Base-by-base conservation (phyloP, 2,797 vertebrate species). In the Valencia hispanica region DNA sequence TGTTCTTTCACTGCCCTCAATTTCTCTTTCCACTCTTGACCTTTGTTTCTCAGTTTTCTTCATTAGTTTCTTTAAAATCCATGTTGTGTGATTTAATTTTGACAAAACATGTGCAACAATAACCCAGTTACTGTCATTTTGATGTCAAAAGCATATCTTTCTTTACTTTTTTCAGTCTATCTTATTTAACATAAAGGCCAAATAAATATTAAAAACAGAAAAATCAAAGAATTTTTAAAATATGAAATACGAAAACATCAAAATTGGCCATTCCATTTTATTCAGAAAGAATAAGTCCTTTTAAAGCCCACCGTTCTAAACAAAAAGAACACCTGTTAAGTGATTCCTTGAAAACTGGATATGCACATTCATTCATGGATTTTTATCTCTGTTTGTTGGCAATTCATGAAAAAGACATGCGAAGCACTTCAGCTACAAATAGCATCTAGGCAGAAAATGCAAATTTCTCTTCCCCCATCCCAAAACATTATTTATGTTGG, bases 1-100 rank as follows among this genome's bases (percentile, higher is more conserved):
- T 87, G 83, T 83, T 90, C 85, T 84, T 85, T 73, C 84, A 73
- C 79, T 92, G 88, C 82, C 88, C 85, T 88, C 86, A 81, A 86
- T 90, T 85, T 87, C 78, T 82, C 79, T 80, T 81, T 84, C 77
- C 80, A 72, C 68, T 75, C 79, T 43, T 84, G 80, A 77, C 83
- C 79, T 85, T 87, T 76, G 78, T 86, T 86, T 79, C 69, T 85
- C 65, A 74, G 8, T 82, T 80, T 81, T 61, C 63, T 75, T 79
- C 80, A 76, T 84, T 75, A 39, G 80, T 85, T 79, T 61, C 77
- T 83, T 66, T 79, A 73, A 79, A 84, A 70, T 79, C 59, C 71
- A 85, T 70, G 73, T 39, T 17, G 27, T 72, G 71, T 48, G 34
- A 27, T 9, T 69, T 69, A 73, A 77, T 78, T 34, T 45, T 51